These are phyloP conservation scores for Amyelois transitella DNA, from an alignment of 1,140 invertebrate species.

Conservation along the genomic window DNA sequence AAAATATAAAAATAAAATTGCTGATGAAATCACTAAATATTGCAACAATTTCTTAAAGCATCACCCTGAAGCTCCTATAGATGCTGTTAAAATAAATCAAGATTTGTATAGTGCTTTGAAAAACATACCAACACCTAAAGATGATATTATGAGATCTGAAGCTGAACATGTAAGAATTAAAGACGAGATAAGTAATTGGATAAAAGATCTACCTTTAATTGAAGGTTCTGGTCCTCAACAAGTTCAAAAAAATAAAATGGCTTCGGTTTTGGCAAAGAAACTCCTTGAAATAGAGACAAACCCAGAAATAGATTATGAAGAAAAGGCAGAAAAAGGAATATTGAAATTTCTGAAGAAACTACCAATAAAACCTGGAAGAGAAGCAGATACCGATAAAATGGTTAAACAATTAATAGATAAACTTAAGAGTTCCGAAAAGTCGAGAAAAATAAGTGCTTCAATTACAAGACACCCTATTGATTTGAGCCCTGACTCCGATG, in stretches of 20 bases:
- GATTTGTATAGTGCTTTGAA: slow-evolving; percentile 28
- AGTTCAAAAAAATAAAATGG: slow-evolving; percentile 13
- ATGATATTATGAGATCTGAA: slow-evolving; percentile 21
- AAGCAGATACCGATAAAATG: not conserved
- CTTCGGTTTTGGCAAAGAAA: slow-evolving; percentile 9
- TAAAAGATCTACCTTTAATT: slow-evolving; percentile 19
- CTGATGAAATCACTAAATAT: slow-evolving; percentile 24
- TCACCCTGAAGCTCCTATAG: slow-evolving; percentile 20
- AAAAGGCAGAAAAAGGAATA: slow-evolving; percentile 6
- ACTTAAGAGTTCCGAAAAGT: slow-evolving; percentile 8
- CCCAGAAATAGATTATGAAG: slow-evolving; percentile 3
- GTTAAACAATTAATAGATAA: slow-evolving; percentile 2
- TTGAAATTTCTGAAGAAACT: slow-evolving; percentile 11
- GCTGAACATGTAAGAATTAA: slow-evolving; percentile 23
- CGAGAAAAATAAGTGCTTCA: slow-evolving; percentile 8
- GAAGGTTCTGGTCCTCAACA: not conserved
- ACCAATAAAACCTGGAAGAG: slow-evolving; percentile 4
- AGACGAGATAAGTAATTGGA: slow-evolving; percentile 21
- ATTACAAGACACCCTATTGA: not conserved
- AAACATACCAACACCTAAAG: slow-evolving; percentile 24
- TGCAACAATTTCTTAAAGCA: slow-evolving; percentile 25
- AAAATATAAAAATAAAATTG: slow-evolving; percentile 22
- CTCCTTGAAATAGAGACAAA: slow-evolving; percentile 13
- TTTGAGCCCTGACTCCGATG: not conserved
- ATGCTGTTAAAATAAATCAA: slow-evolving; percentile 19